Evolutionary conservation across 2,888 invertebrate genomes (phyloP).

Genomic region (Cataglyphis cursor): DNA sequence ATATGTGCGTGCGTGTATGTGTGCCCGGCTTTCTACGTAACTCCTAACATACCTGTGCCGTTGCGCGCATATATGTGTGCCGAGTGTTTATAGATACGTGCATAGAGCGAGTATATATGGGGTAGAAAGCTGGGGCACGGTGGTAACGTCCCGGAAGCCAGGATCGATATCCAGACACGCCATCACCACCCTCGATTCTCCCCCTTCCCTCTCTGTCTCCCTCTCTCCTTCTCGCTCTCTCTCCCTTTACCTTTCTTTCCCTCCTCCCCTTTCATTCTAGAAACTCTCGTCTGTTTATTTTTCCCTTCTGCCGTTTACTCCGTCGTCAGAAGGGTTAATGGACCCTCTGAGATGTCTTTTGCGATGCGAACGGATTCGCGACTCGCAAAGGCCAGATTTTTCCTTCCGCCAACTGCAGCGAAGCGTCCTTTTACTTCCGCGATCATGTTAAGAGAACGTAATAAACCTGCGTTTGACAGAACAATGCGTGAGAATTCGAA

Average conservation of each 20-base stretch:
- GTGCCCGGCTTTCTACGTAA: conserved; percentile 11
- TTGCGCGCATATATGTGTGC: conserved; percentile 8
- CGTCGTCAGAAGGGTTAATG: conserved; percentile 74
- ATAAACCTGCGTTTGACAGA: not conserved
- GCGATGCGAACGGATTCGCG: conserved; percentile 56
- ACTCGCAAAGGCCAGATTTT: conserved; percentile 63
- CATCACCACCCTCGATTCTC: conserved; percentile 76
- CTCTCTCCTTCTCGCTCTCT: conserved; percentile 46
- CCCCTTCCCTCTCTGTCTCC: conserved; percentile 51
- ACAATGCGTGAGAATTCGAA: conserved; percentile 5
- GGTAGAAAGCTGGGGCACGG: conserved; percentile 77
- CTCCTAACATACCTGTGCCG: not conserved
- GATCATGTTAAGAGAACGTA: conserved; percentile 25
- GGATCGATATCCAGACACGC: conserved; percentile 84
- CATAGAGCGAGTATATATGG: conserved; percentile 47
- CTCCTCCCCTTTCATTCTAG: conserved; percentile 43
- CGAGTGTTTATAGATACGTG: conserved; percentile 60
- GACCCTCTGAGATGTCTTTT: conserved; percentile 74
- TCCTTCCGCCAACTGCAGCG: conserved; percentile 57
- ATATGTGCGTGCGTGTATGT: not conserved
- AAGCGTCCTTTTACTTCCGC: conserved; percentile 40
- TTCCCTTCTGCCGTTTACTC: conserved; percentile 58
- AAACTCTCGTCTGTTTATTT: conserved; percentile 67
- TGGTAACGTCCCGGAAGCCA: conserved; percentile 80
- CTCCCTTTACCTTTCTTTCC: conserved; percentile 28